Evolutionary conservation across 2,888 invertebrate genomes (phyloP), one percentile per base, ranked within the genome.

Genomic region (Rapana venosa): DNA sequence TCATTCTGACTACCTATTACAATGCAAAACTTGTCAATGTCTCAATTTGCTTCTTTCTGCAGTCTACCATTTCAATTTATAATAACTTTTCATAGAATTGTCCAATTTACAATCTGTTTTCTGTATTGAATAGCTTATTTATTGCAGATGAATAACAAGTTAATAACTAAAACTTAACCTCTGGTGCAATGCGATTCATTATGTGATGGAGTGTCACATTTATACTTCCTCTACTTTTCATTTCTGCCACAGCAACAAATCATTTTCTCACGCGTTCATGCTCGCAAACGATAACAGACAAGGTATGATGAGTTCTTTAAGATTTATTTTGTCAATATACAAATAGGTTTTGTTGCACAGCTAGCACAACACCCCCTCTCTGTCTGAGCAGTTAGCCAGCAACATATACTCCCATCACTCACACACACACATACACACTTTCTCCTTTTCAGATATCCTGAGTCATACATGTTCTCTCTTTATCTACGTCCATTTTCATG

Each of bases 321-420:
- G 35, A 79, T 83, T 85, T 87, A 56, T 87, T 87, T 77, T 87
- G 70, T 70, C 87, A 87, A 87, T 77, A 77, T 87, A 77, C 77
- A 87, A 77, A 87, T 47, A 30, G n/a, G 74, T 30, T 35, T 66
- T 47, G 70, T 87, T 66, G 74, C n/a, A 77, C 47, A 58, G 61
- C 58, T 58, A 85, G 85, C 56, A 85, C 85, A 85, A 85, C 83
- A 85, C 85, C 47, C 47, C 2, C 47, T 8, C 47, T 8, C 30
- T 87, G 47, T 77, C 77, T 77, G 87, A 77, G 74, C 87, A 58
- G 58, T 85, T 85, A 32, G 35, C n/a, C 70, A 70, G 35, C 35
- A 26, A 22, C 47, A 47, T 47, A 47, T 47, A 47, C 8, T 6
- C 17, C 0, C 56, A 20, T 15, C 88, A 58, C 79, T 81, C 77